Conservation (phyloP, 1,140 invertebrate genomes). For the Dendroctonus ponderosae region DNA sequence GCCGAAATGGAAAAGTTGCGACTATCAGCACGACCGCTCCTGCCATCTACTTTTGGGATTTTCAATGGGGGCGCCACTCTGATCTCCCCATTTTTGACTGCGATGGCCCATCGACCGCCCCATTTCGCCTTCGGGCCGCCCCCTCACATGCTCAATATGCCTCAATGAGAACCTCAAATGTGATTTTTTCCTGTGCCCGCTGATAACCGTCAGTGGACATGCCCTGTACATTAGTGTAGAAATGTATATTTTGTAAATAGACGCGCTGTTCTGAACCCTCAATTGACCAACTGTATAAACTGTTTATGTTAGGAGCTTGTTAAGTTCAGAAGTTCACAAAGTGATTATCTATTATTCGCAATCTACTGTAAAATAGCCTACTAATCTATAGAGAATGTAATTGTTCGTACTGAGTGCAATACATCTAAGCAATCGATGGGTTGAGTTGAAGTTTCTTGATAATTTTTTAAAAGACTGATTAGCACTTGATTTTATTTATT, state of each 20-base stretch:
- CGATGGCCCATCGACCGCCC: constrained; percentile 48
- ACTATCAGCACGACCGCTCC: constrained; percentile 45
- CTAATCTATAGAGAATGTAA: not conserved
- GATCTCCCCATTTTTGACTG: constrained; percentile 48
- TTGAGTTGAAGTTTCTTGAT: not conserved
- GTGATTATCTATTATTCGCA: no score
- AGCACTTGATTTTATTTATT: constrained; percentile 39
- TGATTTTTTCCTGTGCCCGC: no score
- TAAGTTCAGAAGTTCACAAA: no score
- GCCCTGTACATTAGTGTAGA: not conserved
- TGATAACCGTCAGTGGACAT: no score
- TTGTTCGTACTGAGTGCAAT: constrained; percentile 9
- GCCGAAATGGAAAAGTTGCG: constrained; percentile 85
- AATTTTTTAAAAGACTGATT: constrained; percentile 43
- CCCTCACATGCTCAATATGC: constrained; percentile 41
- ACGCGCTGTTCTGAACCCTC: not conserved
- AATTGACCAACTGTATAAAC: not conserved
- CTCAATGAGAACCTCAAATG: constrained; percentile 36
- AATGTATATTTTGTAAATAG: no score
- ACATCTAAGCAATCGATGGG: constrained; percentile 6
- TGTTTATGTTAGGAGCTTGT: not conserved
- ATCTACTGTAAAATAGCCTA: no score
- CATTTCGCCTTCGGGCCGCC: constrained; percentile 43
- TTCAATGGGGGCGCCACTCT: constrained; percentile 42
- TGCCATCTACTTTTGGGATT: constrained; percentile 47